A percentile compares a stretch with the other conserved stretches of the same genome.
Conservation (phyloP, 2,888 invertebrate species). For the Strigamia transsilvanica region DNA sequence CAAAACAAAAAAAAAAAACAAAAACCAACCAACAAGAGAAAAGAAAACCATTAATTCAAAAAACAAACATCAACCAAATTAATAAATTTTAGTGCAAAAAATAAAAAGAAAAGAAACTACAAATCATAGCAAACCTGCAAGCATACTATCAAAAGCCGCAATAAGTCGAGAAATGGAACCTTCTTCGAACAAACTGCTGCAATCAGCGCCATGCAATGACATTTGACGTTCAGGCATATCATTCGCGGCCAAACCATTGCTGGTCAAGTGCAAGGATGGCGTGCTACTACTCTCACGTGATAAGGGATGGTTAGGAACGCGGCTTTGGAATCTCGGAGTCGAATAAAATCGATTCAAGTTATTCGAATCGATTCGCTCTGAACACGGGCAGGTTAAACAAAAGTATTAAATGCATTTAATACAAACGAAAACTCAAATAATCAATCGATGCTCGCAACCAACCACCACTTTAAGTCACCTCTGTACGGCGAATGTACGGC, state of each 20-base stretch:
- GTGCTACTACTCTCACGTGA: slow-evolving; percentile 37
- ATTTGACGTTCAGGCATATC: not conserved
- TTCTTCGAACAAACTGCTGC: slow-evolving; percentile 48
- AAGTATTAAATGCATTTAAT: not conserved
- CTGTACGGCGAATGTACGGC: slow-evolving; percentile 61
- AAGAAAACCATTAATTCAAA: not conserved
- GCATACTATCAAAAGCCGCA: slow-evolving; percentile 46
- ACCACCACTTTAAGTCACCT: slow-evolving; percentile 39
- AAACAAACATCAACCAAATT: not conserved
- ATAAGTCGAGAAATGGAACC: slow-evolving; percentile 44
- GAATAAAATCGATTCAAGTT: slow-evolving; percentile 20
- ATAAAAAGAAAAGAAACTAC: slow-evolving; percentile 6
- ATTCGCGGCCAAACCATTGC: slow-evolving; percentile 34
- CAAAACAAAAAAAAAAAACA: not conserved
- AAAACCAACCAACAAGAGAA: not conserved
- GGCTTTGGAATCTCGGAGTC: not conserved
- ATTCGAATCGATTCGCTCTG: slow-evolving; percentile 16
- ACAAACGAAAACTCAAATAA: slow-evolving; percentile 3
- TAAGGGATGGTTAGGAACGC: slow-evolving; percentile 22
- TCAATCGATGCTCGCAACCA: not conserved
- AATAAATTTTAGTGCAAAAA: not conserved
- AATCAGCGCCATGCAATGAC: slow-evolving; percentile 27
- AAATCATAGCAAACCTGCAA: slow-evolving; percentile 50
- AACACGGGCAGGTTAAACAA: not conserved
- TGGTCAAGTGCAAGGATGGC: slow-evolving; percentile 9